Evolutionary conservation across 2,797 vertebrate genomes (phyloP).

Genomic region (Crenuchus spilurus): DNA sequence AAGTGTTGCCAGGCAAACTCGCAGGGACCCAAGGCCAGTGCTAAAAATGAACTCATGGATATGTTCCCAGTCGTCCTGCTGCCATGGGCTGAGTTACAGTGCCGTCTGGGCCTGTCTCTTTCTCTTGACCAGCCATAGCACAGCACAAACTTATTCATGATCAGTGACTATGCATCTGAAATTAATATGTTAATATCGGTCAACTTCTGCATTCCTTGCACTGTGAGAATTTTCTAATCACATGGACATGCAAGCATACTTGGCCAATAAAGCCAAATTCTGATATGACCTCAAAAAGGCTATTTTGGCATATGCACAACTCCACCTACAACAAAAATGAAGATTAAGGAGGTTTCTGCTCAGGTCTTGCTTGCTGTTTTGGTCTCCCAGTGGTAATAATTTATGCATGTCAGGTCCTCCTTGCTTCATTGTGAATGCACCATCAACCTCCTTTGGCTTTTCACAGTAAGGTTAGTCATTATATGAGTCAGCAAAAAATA

Average conservation of each 20-base stretch:
- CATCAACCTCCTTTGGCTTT: not conserved
- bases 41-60: constrained; percentile 83
- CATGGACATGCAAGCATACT: too few relatives aligned
- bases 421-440: constrained; percentile 1
- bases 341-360: not conserved
- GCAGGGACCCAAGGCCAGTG: constrained; percentile 79
- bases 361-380: not conserved
- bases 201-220: too few relatives aligned
- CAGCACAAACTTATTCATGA: constrained; percentile 6
- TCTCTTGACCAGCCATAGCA: constrained; percentile 16
- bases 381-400: not conserved
- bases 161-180: not conserved
- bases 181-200: too few relatives aligned
- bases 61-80: constrained; percentile 80
- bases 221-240: too few relatives aligned
- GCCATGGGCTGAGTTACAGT: constrained; percentile 82
- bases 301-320: too few relatives aligned
- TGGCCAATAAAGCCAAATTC: too few relatives aligned
- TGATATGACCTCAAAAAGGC: too few relatives aligned
- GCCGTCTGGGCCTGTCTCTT: constrained; percentile 75
- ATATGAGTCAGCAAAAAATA: constrained; percentile 18
- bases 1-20: constrained; percentile 84
- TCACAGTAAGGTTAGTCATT: constrained; percentile 1
- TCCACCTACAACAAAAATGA: not conserved
- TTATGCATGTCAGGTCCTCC: not conserved